Evolutionary conservation across 2,113 vertebrate genomes (phyloP), one percentile per base, ranked within the genome.

Genomic region (Atlantisia rogersi): DNA sequence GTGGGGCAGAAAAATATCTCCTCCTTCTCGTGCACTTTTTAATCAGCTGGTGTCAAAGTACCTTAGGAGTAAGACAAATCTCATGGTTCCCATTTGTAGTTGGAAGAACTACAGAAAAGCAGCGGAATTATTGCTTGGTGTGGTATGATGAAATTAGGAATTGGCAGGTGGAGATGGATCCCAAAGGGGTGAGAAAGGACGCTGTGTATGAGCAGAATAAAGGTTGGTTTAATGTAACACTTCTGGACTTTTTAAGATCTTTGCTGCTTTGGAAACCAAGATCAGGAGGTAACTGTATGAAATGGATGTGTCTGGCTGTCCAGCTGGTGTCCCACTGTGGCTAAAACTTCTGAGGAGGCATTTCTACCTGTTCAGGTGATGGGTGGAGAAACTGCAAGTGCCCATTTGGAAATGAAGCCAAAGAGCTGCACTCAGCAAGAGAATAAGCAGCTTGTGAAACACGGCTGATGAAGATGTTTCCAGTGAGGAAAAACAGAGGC

Each of bases 151-250:
- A 79, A 82, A 83, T 74, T 46, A 63, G 64, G 56, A 86, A 77
- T n/a, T 59, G 64, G 37, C 46, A 50, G 64, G 24, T 88, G n/a
- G 42, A 67, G 86, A 6, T 35, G 40, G 55, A 74, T 83, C 82
- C 69, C 29, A 53, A 52, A 76, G 24, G 82, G 37, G 11, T 22
- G 65, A 69, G 74, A 79, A 79, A 71, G 25, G 50, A 59, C 58
- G 0, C 0, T 13, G 12, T 55, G 22, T 39, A 12, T n/a, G 48
- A 82, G 24, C 32, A 44, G 55, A 77, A 48, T 15, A 77, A 68
- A 64, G n/a, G 29, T 5, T 12, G 8, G 55, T 82, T 71, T 63
- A 40, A 55, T 12, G 4, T 35, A 42, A 39, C 1, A 0, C 10
- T 73, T 67, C 21, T 53, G 20, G 0, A 2, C 63, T 88, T 73